These are phyloP conservation scores for Chymomyza procnemis DNA, from an alignment of 2,888 invertebrate genomes.

Conservation along the genomic window DNA sequence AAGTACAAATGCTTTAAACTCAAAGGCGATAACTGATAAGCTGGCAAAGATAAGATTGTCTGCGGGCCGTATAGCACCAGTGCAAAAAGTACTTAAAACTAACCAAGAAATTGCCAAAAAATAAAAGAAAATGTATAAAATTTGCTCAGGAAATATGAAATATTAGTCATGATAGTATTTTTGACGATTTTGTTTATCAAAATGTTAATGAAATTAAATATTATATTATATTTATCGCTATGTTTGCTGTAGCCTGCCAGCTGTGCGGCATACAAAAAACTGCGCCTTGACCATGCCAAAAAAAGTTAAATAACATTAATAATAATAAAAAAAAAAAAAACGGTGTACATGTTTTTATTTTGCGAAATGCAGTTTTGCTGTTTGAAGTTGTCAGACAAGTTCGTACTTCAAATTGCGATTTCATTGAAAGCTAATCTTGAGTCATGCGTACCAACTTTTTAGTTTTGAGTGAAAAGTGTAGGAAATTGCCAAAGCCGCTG, in stretches of 20 bases:
- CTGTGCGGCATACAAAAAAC: slow-evolving; percentile 31
- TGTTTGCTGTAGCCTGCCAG: slow-evolving; percentile 1
- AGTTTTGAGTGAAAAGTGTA: neutral
- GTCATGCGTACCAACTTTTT: neutral
- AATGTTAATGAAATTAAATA: neutral
- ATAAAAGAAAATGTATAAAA: too few species aligned
- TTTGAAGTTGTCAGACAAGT: slow-evolving; percentile 17
- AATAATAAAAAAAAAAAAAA: slow-evolving; percentile 12
- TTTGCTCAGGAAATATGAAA: neutral
- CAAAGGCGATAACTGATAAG: neutral
- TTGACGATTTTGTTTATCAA: neutral
- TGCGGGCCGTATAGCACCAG: neutral
- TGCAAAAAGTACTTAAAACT: neutral
- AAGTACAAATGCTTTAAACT: neutral
- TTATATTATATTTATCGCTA: too few species aligned
- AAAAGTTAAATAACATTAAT: too few species aligned
- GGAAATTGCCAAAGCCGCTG: neutral
- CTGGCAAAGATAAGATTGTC: slow-evolving; percentile 1
- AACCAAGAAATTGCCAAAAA: neutral
- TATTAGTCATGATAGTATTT: neutral
- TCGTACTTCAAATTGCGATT: neutral
- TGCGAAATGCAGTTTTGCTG: slow-evolving; percentile 31
- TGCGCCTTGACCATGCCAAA: slow-evolving; percentile 44
- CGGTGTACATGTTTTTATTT: slow-evolving; percentile 21
- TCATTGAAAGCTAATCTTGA: neutral